A percentile compares a stretch with the other conserved stretches of the same genome.
Evolutionary conservation across 2,797 vertebrate species (phyloP).

Genomic region (Enoplosus armatus): DNA sequence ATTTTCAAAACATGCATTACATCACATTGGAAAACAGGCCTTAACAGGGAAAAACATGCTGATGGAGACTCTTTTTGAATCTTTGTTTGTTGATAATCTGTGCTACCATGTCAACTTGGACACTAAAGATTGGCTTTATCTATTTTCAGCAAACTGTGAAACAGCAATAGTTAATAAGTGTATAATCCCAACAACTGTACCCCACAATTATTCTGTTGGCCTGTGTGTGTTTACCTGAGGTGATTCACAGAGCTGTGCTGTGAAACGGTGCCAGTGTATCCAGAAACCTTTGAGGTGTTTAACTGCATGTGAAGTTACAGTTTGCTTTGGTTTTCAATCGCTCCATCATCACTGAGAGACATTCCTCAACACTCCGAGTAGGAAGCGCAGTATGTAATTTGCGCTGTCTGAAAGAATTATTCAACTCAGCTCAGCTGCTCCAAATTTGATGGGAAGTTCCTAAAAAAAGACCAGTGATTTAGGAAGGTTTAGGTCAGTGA

Average conservation of each 20-base stretch:
- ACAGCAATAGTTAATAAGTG: conserved; percentile 62
- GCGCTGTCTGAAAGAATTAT: conserved; percentile 77
- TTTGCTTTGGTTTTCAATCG: conserved; percentile 74
- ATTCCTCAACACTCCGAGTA: conserved; percentile 71
- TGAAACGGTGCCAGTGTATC: conserved; percentile 63
- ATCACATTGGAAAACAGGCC: conserved; percentile 18
- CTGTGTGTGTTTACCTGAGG: conserved; percentile 68
- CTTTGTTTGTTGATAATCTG: conserved; percentile 31
- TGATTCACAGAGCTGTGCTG: conserved; percentile 61
- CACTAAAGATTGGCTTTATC: conserved; percentile 15
- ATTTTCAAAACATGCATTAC: conserved; percentile 5
- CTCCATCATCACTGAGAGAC: conserved; percentile 74
- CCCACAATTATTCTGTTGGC: conserved; percentile 62
- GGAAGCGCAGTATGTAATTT: conserved; percentile 79
- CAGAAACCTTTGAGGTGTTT: conserved; percentile 68
- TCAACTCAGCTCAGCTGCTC: conserved; percentile 71
- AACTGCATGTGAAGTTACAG: conserved; percentile 53
- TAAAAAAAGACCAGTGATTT: conserved; percentile 72
- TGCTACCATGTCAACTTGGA: conserved; percentile 35
- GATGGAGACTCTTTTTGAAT: conserved; percentile 9
- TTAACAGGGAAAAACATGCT: background rate
- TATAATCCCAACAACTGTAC: conserved; percentile 56
- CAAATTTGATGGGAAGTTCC: conserved; percentile 73
- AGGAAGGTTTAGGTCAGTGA: conserved; percentile 71
- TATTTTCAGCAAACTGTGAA: conserved; percentile 39